Base-by-base conservation (phyloP, 1,140 invertebrate genomes). In the Papilio dardanus region DNA sequence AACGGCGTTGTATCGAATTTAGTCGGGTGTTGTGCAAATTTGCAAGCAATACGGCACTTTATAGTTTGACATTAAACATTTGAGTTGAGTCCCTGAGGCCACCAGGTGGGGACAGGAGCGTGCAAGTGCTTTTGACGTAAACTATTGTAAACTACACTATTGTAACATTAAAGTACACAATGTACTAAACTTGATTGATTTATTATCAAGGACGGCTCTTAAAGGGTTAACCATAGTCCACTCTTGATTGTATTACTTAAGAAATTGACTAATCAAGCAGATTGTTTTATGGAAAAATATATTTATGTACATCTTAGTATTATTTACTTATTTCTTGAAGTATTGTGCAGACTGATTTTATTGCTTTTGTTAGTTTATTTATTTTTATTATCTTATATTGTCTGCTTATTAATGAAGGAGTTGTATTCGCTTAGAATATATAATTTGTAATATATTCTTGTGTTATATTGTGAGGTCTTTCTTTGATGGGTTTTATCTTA, bases 1-100 rank as follows among this genome's bases (percentile, higher is more conserved):
- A 69, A 69, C 54, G 62, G 30, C 37, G 54, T 50, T 76, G 77
- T 79, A 62, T 86, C 77, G 76, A 74, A 86, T 81, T 84, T 75
- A 66, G 84, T 71, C 79, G 84, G 74, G 71, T 83, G 74, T 46
- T 42, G 31, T 50, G 19, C 65, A 73, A 75, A 75, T 78, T 75
- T 75, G 76, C 69, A 74, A 50, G 69, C 40, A 71, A 50, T 69
- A 69, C 31, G 35, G 69, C 69, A 50, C 69, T 71, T 71, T 50
- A 71, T 71, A 71, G 69, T 54, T 73, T 35, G 24, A 58, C 19
- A 31, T 54, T 73, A 33, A 73, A 54, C 71, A 33, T 58, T 73
- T 73, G 28, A 28, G 54, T 62, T 28, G 54, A 28, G 54, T 62
- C 54, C 54, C 54, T 28, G 14, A 40, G 71, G 24, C 42, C 28